A percentile compares a stretch with the other conserved stretches of the same genome.
phyloP scores from a whole-genome alignment of 2,797 vertebrate genomes.

The Lindbergichthys nudifrons region DNA sequence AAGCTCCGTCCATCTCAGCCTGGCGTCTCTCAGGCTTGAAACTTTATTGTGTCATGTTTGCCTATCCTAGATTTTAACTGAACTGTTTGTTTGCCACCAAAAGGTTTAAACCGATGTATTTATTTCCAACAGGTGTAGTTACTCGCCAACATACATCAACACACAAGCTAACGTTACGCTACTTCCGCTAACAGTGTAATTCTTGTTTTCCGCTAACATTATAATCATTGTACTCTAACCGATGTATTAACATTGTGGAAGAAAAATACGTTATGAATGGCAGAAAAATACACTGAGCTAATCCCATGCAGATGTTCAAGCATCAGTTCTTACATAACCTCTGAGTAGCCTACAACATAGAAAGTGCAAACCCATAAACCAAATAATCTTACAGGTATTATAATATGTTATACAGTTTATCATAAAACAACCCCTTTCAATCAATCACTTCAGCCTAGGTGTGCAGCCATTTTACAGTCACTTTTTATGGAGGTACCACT shows the following conservation, averaged over 20 bases:
- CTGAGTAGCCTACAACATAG: neutral
- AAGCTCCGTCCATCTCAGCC: neutral
- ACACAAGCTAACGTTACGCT: neutral
- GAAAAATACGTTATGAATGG: no score
- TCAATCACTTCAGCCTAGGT: neutral
- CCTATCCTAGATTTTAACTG: neutral
- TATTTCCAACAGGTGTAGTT: slow-evolving; percentile 2
- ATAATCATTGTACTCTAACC: no score
- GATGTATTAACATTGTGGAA: no score
- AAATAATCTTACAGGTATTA: neutral
- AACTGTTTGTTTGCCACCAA: fast-evolving
- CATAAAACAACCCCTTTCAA: neutral
- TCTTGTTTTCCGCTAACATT: no score
- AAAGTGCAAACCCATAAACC: neutral
- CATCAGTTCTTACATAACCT: neutral
- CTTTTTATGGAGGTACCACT: neutral
- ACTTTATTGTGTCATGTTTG: neutral
- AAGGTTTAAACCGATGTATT: neutral
- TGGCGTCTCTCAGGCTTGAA: slow-evolving; percentile 51
- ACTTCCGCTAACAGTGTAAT: neutral
- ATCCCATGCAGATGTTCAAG: neutral
- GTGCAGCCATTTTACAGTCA: neutral
- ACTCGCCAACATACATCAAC: neutral
- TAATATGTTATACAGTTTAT: neutral
- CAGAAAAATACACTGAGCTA: neutral